A percentile compares a stretch with the other conserved stretches of the same genome.
These are phyloP conservation scores for Mus pahari DNA, from an alignment of 2,113 vertebrate species.

Conservation along the genomic window DNA sequence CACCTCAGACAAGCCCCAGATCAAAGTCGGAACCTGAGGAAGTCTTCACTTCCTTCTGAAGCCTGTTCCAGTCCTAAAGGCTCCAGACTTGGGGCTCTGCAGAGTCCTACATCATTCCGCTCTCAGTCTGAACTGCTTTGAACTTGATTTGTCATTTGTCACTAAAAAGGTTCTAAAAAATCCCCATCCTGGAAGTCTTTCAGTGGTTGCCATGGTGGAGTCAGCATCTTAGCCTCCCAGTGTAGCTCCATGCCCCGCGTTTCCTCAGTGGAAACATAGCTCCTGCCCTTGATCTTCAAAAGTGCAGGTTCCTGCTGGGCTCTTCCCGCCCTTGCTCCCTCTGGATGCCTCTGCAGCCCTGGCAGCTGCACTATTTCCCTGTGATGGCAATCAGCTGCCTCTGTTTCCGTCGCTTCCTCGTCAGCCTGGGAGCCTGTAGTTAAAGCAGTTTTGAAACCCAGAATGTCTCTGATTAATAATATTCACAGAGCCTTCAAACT, in stretches of 20 bases:
- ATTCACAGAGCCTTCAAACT: neutral
- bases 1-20: neutral
- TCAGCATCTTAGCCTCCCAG: no score
- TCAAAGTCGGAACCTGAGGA: neutral
- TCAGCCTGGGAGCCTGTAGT: neutral
- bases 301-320: rapidly evolving
- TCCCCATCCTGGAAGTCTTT: neutral
- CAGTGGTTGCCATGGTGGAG: neutral
- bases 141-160: neutral
- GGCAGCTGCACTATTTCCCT: rapidly evolving
- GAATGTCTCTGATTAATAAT: neutral
- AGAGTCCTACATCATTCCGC: no score
- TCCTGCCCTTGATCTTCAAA: neutral
- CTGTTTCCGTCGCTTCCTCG: neutral
- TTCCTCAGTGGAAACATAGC: neutral
- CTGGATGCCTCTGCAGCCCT: neutral
- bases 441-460: neutral
- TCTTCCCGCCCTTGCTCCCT: neutral
- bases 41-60: neutral
- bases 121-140: neutral
- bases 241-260: neutral
- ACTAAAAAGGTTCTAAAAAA: neutral
- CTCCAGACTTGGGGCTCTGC: neutral
- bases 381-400: rapidly evolving
- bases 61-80: neutral